phyloP scores from a whole-genome alignment of 2,797 vertebrate species.

The Scleropages formosus region DNA sequence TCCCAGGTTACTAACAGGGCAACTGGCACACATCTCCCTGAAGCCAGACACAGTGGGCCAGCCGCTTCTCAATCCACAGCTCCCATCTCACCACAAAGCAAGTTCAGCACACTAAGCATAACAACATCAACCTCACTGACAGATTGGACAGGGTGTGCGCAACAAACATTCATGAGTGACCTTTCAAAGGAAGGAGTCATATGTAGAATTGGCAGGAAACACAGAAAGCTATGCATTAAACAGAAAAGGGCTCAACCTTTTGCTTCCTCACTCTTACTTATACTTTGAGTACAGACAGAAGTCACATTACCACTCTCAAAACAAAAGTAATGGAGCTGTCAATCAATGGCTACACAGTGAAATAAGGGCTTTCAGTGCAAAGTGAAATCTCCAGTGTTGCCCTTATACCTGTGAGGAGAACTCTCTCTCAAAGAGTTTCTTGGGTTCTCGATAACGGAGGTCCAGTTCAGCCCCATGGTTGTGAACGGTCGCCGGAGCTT shows the following conservation, averaged over 20 bases:
- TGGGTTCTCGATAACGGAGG: conserved; percentile 68
- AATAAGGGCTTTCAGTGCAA: not conserved
- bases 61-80: not conserved
- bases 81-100: not conserved
- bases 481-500: conserved; percentile 51
- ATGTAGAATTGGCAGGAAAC: not conserved
- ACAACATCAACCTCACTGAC: not conserved
- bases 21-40: not conserved
- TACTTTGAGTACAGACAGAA: not conserved
- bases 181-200: not conserved
- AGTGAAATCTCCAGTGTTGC: conserved; percentile 46
- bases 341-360: not conserved
- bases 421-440: conserved; percentile 71
- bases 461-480: conserved; percentile 67
- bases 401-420: conserved; percentile 71
- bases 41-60: not conserved
- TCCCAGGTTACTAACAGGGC: not conserved
- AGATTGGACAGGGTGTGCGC: not conserved
- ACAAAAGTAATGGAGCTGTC: not conserved
- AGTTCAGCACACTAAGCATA: not conserved
- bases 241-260: not conserved
- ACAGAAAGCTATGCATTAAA: not conserved
- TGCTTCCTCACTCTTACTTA: too few species aligned
- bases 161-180: not conserved
- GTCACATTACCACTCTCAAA: not conserved